phyloP scores from a whole-genome alignment of 2,113 vertebrate genomes.

The Prunella fulvescens region DNA sequence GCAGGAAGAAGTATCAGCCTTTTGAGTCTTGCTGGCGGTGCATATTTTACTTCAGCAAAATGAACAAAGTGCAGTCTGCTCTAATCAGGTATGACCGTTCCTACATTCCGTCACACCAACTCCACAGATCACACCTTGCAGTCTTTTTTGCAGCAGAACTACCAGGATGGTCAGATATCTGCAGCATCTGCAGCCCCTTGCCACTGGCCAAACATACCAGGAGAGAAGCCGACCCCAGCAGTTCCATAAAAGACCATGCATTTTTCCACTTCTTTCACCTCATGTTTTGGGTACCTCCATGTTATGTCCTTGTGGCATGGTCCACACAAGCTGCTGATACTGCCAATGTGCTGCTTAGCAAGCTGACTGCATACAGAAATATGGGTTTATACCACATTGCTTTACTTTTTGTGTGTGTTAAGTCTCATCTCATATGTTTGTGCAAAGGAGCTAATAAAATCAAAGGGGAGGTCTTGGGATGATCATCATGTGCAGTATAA shows the following conservation, averaged over 20 bases:
- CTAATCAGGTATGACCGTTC: neutral
- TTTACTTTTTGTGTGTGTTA: neutral
- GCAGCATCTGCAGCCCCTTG: neutral
- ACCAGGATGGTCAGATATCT: neutral
- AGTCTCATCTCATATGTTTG: neutral
- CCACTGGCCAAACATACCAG: neutral
- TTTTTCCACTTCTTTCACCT: neutral
- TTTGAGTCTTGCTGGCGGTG: rapidly evolving
- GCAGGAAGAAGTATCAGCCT: neutral
- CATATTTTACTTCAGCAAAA: neutral
- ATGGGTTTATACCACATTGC: neutral
- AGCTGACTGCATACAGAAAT: neutral
- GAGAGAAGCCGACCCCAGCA: neutral
- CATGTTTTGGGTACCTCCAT: neutral
- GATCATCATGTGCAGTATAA: neutral
- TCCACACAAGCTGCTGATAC: neutral
- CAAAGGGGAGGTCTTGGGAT: neutral
- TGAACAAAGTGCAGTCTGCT: rapidly evolving
- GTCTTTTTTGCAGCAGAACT: neutral
- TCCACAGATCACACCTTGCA: neutral
- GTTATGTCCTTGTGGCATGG: neutral
- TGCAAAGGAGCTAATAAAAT: constrained; percentile 33
- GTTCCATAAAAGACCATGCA: neutral
- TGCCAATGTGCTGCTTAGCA: neutral
- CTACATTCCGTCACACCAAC: neutral